These are phyloP conservation scores for Ailurus styani DNA, from an alignment of 2,113 vertebrate species.

Conservation along the genomic window DNA sequence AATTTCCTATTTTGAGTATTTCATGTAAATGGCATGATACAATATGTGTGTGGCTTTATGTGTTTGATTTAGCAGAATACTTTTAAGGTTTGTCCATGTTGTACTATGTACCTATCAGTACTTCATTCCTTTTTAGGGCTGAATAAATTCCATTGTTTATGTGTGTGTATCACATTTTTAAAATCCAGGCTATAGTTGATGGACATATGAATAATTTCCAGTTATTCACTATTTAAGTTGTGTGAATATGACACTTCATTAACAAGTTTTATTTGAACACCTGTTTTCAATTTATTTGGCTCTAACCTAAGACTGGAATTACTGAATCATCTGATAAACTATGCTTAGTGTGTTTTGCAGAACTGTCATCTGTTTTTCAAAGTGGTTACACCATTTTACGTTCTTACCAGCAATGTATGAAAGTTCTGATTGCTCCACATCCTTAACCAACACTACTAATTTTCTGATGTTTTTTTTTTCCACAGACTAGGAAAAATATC, in stretches of 20 bases:
- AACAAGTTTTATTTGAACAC: not conserved
- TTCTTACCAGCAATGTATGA: not conserved
- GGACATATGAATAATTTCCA: not conserved
- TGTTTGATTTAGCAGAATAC: not conserved
- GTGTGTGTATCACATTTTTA: not conserved
- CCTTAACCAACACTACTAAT: not conserved
- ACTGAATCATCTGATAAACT: not conserved
- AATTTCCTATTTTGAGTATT: not conserved
- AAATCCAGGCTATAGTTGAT: not conserved
- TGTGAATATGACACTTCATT: not conserved
- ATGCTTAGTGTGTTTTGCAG: not conserved
- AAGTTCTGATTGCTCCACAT: not conserved
- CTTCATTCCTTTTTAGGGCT: not conserved
- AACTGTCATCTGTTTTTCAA: not conserved
- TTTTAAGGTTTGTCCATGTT: not conserved
- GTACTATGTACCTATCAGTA: not conserved
- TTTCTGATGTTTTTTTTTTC: too few species aligned
- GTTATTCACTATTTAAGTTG: not conserved
- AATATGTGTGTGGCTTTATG: not conserved
- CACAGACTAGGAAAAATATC: too few species aligned
- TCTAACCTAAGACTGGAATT: not conserved
- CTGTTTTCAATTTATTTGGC: not conserved
- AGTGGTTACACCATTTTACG: not conserved
- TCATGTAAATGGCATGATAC: not conserved
- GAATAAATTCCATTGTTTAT: not conserved